Evolutionary conservation across 2,113 vertebrate genomes (phyloP).

Genomic region (Menidia beryllina): DNA sequence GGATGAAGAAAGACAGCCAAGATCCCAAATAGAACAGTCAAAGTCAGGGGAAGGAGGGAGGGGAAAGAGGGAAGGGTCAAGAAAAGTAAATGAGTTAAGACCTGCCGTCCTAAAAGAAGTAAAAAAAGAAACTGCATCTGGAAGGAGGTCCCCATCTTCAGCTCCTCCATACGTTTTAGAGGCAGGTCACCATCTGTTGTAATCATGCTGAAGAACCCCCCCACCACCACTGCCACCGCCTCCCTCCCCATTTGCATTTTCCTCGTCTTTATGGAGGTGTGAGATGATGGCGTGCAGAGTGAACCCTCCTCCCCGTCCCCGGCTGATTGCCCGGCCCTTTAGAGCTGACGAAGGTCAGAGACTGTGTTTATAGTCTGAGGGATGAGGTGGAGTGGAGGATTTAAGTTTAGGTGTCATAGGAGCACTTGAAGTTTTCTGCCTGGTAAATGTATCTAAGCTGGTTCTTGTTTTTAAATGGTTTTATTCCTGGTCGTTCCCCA

Average conservation of each 20-base stretch:
- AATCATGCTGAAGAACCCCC: slow-evolving; percentile 21
- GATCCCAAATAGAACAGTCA: neutral
- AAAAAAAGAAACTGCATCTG: neutral
- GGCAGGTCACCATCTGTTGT: slow-evolving; percentile 47
- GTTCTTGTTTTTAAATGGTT: no score
- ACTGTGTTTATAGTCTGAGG: no score
- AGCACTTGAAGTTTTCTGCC: no score
- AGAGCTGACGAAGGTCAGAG: slow-evolving; percentile 46
- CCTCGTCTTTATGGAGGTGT: slow-evolving; percentile 44
- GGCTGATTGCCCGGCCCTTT: slow-evolving; percentile 37
- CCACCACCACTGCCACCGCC: no score
- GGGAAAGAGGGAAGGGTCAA: neutral
- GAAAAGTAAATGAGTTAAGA: slow-evolving; percentile 9
- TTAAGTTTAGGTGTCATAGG: no score
- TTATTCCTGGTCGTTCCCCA: no score
- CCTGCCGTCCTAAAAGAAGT: neutral
- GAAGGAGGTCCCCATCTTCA: neutral
- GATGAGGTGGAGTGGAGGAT: no score
- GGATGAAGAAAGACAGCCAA: slow-evolving; percentile 23
- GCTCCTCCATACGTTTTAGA: slow-evolving; percentile 6
- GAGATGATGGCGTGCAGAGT: slow-evolving; percentile 27
- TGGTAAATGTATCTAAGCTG: no score
- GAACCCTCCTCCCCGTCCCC: slow-evolving; percentile 28
- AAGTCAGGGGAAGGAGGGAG: neutral
- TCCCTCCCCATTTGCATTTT: slow-evolving; percentile 36